Percentiles rank a stretch among this genome's conserved stretches.
Evolutionary conservation across 2,113 vertebrate genomes (phyloP).

Genomic region (Caloenas nicobarica): DNA sequence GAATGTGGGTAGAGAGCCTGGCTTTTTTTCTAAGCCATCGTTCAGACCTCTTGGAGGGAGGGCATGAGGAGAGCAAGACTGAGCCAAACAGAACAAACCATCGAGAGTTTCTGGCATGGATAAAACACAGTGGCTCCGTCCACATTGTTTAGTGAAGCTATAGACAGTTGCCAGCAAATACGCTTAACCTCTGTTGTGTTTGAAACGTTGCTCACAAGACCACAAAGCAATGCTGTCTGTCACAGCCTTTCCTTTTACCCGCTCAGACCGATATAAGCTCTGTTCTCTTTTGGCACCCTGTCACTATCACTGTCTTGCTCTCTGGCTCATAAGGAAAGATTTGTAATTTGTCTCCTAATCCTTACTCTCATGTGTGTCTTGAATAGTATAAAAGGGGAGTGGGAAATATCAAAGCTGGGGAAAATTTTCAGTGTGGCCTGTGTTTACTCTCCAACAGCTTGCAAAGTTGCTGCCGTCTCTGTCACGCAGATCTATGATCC

Average conservation of each 20-base stretch:
- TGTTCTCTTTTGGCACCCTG: neutral
- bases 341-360: slow-evolving; percentile 7
- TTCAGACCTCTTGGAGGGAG: neutral
- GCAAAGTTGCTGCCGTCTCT: neutral
- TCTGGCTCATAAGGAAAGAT: neutral
- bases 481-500: neutral
- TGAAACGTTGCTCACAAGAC: neutral
- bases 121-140: neutral
- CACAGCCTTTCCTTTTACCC: neutral
- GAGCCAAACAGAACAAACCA: slow-evolving; percentile 30
- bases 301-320: neutral
- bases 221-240: neutral
- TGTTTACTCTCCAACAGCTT: neutral
- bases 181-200: neutral
- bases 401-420: neutral
- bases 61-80: neutral
- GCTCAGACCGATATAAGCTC: neutral
- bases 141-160: neutral
- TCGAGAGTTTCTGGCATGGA: neutral
- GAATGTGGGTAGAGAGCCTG: neutral
- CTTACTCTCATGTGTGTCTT: neutral
- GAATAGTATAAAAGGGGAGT: neutral
- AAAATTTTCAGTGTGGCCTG: neutral
- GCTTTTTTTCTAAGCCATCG: neutral
- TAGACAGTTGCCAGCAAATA: slow-evolving; percentile 29